phyloP scores from a whole-genome alignment of 1,140 invertebrate species.

The Diorhabda carinulata region DNA sequence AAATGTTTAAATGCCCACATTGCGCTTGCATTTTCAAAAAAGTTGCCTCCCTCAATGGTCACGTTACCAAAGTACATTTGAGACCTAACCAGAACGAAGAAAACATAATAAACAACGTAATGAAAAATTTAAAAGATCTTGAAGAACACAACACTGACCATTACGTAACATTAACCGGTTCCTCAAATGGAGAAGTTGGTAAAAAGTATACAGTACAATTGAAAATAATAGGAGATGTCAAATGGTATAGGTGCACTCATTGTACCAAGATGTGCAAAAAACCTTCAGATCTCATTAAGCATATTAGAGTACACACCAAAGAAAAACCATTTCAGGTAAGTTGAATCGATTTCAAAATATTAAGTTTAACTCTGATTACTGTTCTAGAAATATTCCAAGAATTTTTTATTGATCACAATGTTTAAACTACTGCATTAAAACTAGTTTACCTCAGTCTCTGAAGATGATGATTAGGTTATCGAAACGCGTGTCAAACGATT shows the following conservation, averaged over 20 bases:
- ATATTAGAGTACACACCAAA: slow-evolving; percentile 43
- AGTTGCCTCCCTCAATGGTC: slow-evolving; percentile 66
- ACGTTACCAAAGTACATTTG: slow-evolving; percentile 55
- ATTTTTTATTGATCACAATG: no score
- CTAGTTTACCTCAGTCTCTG: no score
- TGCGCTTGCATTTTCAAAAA: slow-evolving; percentile 70
- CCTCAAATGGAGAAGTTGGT: slow-evolving; percentile 13
- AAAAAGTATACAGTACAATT: slow-evolving; percentile 39
- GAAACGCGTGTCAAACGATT: no score
- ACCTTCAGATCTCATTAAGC: slow-evolving; percentile 46
- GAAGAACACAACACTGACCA: slow-evolving; percentile 20
- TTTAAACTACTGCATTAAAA: no score
- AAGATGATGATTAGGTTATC: no score
- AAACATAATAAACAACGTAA: slow-evolving; percentile 21
- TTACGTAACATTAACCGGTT: slow-evolving; percentile 8
- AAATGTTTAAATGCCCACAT: slow-evolving; percentile 60
- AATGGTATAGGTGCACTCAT: slow-evolving; percentile 42
- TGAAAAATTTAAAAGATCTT: slow-evolving; percentile 35
- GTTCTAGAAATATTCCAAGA: no score
- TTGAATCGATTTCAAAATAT: neutral
- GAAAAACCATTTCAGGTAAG: slow-evolving; percentile 44
- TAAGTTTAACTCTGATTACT: no score
- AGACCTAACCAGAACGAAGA: slow-evolving; percentile 19
- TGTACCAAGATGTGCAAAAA: slow-evolving; percentile 45
- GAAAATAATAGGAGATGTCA: slow-evolving; percentile 35